Evolutionary conservation across 2,797 vertebrate genomes (phyloP), one percentile per base, ranked within the genome.

Genomic region (Avahi laniger): DNA sequence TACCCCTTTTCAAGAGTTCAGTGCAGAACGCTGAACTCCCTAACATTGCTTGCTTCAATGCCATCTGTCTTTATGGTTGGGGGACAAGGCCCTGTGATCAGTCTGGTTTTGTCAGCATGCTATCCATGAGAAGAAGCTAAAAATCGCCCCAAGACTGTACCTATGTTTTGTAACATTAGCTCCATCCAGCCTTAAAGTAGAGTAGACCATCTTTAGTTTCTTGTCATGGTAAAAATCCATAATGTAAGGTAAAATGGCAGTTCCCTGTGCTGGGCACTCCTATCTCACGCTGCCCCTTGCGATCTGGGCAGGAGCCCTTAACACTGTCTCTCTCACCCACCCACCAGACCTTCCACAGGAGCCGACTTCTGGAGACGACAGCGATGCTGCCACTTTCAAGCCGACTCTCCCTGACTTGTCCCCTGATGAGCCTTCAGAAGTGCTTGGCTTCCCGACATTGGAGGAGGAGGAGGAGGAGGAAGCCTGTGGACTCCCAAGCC

Each of bases 331-430:
- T 95, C 92, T 43, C 96, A 28, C 97, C 95, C 35, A 3, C 82
- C 96, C 96, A 33, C 61, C 97, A 99, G 99, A 99, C 98, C 98
- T 98, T 93, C 98, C 98, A 73, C 99, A 98, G 88, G 99, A 99
- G 41, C 99, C 98, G 79, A 98, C 98, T 38, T 98, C 97, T 97
- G 99, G 99, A 98, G 99, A 99, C 14, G 99, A 99, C 98, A 99
- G 99, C 87, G 99, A 99, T 0, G 99, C 99, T 80, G 99, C 99
- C 99, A 99, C 99, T 98, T 99, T 99, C 98, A 99, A 99, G 99
- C 99, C 99, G 97, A 99, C 99, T 98, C 99, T 99, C 97, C 99
- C 99, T 43, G 99, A 99, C 98, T 98, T 99, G 98, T 99, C 99
- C 98, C 99, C 99, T 0, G 99, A 99, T 2, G 99, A 99, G 98